Conservation (phyloP, 2,888 invertebrate species). For the Carabus problematicus region DNA sequence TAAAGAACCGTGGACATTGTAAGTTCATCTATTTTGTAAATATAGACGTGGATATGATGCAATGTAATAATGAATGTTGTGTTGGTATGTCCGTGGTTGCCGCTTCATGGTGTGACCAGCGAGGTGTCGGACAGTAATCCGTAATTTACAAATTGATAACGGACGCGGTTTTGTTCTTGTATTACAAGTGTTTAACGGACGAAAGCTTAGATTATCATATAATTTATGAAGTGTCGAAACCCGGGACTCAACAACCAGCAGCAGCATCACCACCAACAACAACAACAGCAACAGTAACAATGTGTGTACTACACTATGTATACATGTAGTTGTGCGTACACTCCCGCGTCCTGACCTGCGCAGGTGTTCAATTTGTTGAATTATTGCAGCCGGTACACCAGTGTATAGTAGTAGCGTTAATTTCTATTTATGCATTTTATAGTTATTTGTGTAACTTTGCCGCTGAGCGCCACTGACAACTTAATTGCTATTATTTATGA, state of each 20-base stretch:
- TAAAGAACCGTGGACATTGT: no score
- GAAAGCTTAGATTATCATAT: conserved; percentile 27
- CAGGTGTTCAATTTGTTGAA: conserved; percentile 29
- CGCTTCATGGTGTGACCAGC: background rate
- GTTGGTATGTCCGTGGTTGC: background rate
- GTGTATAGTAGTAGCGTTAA: conserved; percentile 9
- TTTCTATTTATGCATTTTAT: conserved; percentile 36
- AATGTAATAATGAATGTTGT: no score
- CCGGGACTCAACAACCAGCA: background rate
- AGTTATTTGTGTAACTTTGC: conserved; percentile 25
- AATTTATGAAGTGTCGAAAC: conserved; percentile 32
- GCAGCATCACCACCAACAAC: no score
- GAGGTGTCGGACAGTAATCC: conserved; percentile 3
- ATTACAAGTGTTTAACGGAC: conserved; percentile 27
- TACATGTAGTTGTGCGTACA: background rate
- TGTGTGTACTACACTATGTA: background rate
- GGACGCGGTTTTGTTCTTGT: conserved; percentile 16
- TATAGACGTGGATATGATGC: no score
- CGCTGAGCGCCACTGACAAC: conserved; percentile 21
- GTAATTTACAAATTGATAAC: conserved; percentile 33
- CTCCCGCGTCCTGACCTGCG: conserved; percentile 16
- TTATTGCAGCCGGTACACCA: conserved; percentile 11
- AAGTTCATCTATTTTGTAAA: no score
- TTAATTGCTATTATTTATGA: conserved; percentile 26
- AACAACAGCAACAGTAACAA: background rate